Evolutionary conservation across 2,797 vertebrate genomes (phyloP).

Genomic region (Pseudomugil tenellus): DNA sequence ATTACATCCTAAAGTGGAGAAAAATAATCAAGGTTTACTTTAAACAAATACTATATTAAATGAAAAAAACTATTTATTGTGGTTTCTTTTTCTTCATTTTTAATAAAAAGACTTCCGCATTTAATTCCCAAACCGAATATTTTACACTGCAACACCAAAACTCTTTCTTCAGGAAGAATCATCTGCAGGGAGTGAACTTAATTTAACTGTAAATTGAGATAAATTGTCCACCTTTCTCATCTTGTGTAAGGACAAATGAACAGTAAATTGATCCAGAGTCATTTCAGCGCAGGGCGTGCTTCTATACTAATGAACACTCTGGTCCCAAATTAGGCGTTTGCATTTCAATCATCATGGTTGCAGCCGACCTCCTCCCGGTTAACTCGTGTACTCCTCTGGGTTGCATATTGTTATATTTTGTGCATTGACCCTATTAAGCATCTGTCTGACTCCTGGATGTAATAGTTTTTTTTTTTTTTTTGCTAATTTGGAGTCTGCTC

Average conservation of each 20-base stretch:
- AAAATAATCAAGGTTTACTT: not conserved
- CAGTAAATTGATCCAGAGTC: not conserved
- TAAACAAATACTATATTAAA: not conserved
- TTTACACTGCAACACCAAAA: constrained; percentile 15
- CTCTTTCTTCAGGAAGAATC: constrained; percentile 4
- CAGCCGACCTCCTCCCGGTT: not conserved
- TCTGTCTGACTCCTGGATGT: constrained; percentile 23
- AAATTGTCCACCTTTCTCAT: constrained; percentile 3
- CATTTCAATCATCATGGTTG: constrained; percentile 15
- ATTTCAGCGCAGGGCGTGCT: not conserved
- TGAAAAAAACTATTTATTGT: not conserved
- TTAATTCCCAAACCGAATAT: constrained; percentile 1
- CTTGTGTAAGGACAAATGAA: not conserved
- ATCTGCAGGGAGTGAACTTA: constrained; percentile 3
- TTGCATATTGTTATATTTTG: constrained; percentile 16
- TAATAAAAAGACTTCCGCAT: not conserved
- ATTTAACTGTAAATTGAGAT: constrained; percentile 4
- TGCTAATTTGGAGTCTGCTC: constrained; percentile 39
- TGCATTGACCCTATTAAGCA: not conserved
- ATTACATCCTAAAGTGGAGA: not conserved
- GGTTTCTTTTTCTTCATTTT: not conserved
- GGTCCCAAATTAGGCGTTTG: constrained; percentile 1
- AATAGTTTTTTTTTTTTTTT: constrained; percentile 30
- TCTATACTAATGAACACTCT: constrained; percentile 15
- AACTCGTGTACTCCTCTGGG: constrained; percentile 1